These are phyloP conservation scores for Ceratina australensis DNA, from an alignment of 1,140 invertebrate genomes.

Conservation along the genomic window DNA sequence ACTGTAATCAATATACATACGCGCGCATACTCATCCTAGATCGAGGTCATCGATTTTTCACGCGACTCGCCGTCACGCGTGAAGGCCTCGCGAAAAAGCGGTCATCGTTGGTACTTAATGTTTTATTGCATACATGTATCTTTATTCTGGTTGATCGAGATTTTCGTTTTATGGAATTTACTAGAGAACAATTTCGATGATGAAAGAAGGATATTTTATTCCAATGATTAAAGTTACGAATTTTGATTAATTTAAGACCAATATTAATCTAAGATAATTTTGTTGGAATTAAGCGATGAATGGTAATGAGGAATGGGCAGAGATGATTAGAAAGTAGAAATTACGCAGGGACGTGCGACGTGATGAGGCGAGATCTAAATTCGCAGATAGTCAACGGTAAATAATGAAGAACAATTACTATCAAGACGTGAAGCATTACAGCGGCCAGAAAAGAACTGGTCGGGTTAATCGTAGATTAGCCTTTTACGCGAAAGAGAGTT, in stretches of 20 bases:
- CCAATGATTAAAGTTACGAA: no score
- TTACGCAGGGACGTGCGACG: not conserved
- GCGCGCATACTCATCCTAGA: constrained; percentile 19
- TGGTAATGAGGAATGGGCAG: not conserved
- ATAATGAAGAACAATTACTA: constrained; percentile 35
- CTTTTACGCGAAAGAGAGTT: constrained; percentile 45
- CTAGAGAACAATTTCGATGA: no score
- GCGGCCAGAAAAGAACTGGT: constrained; percentile 4
- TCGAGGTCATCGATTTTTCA: constrained; percentile 48
- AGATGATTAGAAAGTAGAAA: constrained; percentile 31
- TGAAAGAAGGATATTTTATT: no score
- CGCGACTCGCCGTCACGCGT: constrained; percentile 13
- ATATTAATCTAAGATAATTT: no score
- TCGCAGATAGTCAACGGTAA: constrained; percentile 11
- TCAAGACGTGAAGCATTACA: constrained; percentile 1
- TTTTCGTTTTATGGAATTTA: no score
- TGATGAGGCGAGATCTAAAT: constrained; percentile 15
- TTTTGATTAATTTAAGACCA: no score
- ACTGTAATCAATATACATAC: constrained; percentile 47
- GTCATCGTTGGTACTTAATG: not conserved
- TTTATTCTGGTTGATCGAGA: not conserved
- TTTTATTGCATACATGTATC: not conserved
- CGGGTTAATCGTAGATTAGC: constrained; percentile 48
- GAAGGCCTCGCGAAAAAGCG: constrained; percentile 13
- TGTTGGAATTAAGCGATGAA: no score